Percentiles rank a stretch among this genome's conserved stretches.
These are phyloP conservation scores for Nesidiocoris tenuis DNA, from an alignment of 2,888 invertebrate species.

Conservation along the genomic window DNA sequence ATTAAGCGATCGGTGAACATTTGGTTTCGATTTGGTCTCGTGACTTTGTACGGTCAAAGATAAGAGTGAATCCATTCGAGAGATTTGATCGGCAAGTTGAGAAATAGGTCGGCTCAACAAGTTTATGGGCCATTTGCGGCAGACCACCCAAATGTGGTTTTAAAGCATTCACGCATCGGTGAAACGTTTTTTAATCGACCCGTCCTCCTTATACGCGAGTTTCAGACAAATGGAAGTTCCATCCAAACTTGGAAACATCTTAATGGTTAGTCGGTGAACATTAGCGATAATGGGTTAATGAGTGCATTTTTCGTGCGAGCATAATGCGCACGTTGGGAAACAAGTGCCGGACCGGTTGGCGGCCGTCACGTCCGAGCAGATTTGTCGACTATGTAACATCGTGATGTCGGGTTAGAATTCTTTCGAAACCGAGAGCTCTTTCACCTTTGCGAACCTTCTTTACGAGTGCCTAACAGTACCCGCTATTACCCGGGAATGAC, in stretches of 20 bases:
- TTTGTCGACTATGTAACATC: no score
- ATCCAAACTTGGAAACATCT: conserved; percentile 10
- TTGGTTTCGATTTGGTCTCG: background rate
- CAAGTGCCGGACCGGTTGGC: conserved; percentile 1
- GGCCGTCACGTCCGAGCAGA: background rate
- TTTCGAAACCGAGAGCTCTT: background rate
- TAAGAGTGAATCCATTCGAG: background rate
- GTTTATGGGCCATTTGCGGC: background rate
- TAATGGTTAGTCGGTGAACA: background rate
- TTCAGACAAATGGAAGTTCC: conserved; percentile 1
- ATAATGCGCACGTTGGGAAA: conserved; percentile 26
- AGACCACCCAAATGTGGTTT: background rate
- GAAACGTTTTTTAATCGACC: background rate
- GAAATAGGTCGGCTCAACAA: background rate
- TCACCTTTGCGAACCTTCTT: background rate
- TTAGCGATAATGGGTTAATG: conserved; percentile 26
- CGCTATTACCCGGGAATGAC: background rate
- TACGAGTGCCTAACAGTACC: background rate
- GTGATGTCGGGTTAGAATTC: background rate
- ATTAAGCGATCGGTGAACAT: background rate
- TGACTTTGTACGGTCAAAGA: background rate
- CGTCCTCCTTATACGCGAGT: background rate
- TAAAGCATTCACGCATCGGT: background rate
- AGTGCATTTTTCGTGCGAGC: conserved; percentile 9
- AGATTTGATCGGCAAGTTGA: background rate